Evolutionary conservation across 2,888 invertebrate genomes (phyloP), one percentile per base, ranked within the genome.

Genomic region (Gymnoscelis rufifasciata): DNA sequence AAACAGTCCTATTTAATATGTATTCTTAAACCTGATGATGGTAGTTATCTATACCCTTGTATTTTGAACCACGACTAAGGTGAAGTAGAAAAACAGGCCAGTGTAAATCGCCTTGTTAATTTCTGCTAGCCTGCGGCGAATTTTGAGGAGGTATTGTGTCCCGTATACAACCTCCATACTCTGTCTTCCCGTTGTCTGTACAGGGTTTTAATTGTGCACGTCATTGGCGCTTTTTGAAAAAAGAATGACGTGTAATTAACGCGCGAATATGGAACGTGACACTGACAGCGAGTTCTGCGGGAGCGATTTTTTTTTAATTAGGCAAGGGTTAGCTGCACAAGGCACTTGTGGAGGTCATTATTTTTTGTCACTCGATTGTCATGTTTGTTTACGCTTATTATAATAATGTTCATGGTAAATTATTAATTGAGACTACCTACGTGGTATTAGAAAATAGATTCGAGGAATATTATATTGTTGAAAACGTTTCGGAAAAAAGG

Each of bases 31-130:
- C 19, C 5, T 19, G 5, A 19, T n/a, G n/a, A n/a, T n/a, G 5
- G 19, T 19, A 19, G 19, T 19, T 19, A 19, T 19, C n/a, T n/a
- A n/a, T n/a, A n/a, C n/a, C n/a, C n/a, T n/a, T n/a, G n/a, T n/a
- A n/a, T n/a, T n/a, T n/a, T n/a, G n/a, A 11, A 28, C 11, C 3
- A 13, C 31, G 12, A n/a, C 12, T 1, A 11, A 1, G 1, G 5
- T 31, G 8, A 31, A 78, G 82, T 79, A 46, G 77, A 74, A 84
- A 86, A 83, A 77, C 80, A 82, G 77, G 74, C 80, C 86, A 88
- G 88, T 83, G 84, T 87, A 89, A 88, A 89, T 89, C 88, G 86
- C 87, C 88, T 89, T 88, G 88, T 89, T 89, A 88, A 89, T 88
- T 88, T 88, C 74, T 68, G 76, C 72, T 71, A 76, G 73, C 88